A percentile compares a stretch with the other conserved stretches of the same genome.
These are phyloP conservation scores for Agrotis clavis DNA, from an alignment of 2,888 invertebrate genomes.

Conservation along the genomic window DNA sequence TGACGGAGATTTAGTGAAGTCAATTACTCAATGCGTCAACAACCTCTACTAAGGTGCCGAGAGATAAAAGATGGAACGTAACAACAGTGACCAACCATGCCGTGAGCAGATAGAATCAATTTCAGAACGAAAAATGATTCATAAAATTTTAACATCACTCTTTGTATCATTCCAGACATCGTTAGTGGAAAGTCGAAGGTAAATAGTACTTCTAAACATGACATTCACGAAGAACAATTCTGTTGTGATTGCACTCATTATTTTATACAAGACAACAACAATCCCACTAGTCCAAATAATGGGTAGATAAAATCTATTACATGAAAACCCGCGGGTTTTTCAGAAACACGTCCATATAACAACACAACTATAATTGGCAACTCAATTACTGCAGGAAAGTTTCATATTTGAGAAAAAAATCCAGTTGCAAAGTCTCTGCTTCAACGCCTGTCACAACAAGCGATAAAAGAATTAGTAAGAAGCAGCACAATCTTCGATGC, in stretches of 20 bases:
- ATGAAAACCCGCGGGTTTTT: conserved; percentile 4
- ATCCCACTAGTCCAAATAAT: neutral
- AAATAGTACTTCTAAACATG: neutral
- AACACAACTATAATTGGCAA: conserved; percentile 31
- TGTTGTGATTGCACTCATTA: conserved; percentile 9
- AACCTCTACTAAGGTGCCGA: conserved; percentile 13
- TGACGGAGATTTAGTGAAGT: conserved; percentile 41
- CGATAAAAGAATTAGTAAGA: conserved; percentile 23
- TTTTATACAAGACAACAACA: conserved; percentile 16
- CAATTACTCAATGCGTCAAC: conserved; percentile 50
- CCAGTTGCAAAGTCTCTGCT: conserved; percentile 22
- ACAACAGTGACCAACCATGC: neutral
- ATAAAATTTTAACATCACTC: neutral
- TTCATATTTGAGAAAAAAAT: conserved; percentile 24
- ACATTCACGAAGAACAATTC: neutral
- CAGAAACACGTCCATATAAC: conserved; percentile 7
- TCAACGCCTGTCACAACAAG: conserved; percentile 3
- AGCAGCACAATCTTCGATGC: conserved; percentile 1
- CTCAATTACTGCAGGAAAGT: conserved; percentile 27
- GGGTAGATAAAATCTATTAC: neutral
- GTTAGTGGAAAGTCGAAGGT: neutral
- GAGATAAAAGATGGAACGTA: conserved; percentile 12
- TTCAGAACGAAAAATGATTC: conserved; percentile 3
- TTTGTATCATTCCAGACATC: neutral
- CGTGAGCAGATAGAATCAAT: neutral